Percentiles rank a stretch among this genome's conserved stretches.
Conservation (phyloP, 2,797 vertebrate genomes). For the Leptatherina wallacei region DNA sequence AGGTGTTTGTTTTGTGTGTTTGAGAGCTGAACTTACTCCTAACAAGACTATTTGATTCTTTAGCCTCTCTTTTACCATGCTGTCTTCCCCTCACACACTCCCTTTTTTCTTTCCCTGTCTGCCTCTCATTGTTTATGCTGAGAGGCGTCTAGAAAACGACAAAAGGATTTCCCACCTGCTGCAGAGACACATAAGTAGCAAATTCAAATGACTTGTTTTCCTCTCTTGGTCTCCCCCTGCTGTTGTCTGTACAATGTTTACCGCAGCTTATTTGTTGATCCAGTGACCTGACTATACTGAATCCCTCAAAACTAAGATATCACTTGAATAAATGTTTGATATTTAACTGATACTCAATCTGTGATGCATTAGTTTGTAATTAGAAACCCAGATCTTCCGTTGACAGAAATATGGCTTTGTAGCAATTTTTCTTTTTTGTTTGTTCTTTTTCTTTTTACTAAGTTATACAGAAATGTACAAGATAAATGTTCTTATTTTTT, state of each 20-base stretch:
- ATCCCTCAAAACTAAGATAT: background rate
- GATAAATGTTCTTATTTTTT: too few relatives aligned
- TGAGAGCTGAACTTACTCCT: slow-evolving; percentile 48
- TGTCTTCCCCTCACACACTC: slow-evolving; percentile 35
- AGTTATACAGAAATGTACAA: too few relatives aligned
- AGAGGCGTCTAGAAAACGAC: slow-evolving; percentile 58
- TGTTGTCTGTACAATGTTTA: slow-evolving; percentile 40
- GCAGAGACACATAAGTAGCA: slow-evolving; percentile 65
- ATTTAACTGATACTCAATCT: too few relatives aligned
- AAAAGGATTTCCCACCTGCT: slow-evolving; percentile 72
- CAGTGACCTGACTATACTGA: slow-evolving; percentile 35
- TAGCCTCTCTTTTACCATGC: slow-evolving; percentile 52
- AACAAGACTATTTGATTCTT: slow-evolving; percentile 73
- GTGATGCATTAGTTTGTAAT: too few relatives aligned
- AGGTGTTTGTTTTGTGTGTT: slow-evolving; percentile 46
- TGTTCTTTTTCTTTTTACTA: too few relatives aligned
- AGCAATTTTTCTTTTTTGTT: too few relatives aligned
- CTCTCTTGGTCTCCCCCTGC: slow-evolving; percentile 7
- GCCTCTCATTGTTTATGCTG: slow-evolving; percentile 52
- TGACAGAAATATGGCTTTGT: too few relatives aligned
- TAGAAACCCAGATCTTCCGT: too few relatives aligned
- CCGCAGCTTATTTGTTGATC: slow-evolving; percentile 35
- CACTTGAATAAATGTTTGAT: too few relatives aligned
- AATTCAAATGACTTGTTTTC: slow-evolving; percentile 56
- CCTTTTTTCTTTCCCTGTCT: slow-evolving; percentile 21